Evolutionary conservation across 2,113 vertebrate species (phyloP).

Genomic region (Chloroceryle aenea): DNA sequence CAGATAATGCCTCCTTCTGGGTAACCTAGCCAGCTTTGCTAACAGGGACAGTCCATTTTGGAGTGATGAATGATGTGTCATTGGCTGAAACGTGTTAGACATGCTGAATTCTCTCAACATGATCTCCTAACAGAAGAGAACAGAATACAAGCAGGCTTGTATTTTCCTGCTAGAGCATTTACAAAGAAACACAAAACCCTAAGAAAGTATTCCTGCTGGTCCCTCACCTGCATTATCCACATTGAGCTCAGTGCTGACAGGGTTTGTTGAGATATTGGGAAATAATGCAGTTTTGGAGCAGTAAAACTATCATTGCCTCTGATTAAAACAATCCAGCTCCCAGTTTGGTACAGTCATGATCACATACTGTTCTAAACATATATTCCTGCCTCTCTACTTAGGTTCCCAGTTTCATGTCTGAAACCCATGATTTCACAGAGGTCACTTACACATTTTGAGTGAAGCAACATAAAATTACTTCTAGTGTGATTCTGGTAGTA

Average conservation of each 20-base stretch:
- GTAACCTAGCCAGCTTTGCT: constrained; percentile 5
- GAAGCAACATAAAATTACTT: constrained; percentile 76
- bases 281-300: constrained; percentile 59
- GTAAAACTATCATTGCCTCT: constrained; percentile 67
- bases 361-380: constrained; percentile 62
- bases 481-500: constrained; percentile 55
- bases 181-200: not conserved
- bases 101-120: not conserved
- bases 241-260: not conserved
- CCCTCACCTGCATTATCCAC: not conserved
- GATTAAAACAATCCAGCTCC: constrained; percentile 66
- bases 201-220: not conserved
- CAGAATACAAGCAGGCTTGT: constrained; percentile 4
- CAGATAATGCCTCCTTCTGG: not conserved
- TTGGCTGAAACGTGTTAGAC: not conserved
- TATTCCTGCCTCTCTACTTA: constrained; percentile 65
- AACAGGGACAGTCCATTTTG: not conserved
- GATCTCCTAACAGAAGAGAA: constrained; percentile 26
- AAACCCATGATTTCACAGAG: constrained; percentile 77
- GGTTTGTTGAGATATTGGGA: constrained; percentile 21
- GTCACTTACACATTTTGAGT: constrained; percentile 71
- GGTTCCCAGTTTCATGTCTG: constrained; percentile 38
- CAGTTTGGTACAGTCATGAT: constrained; percentile 65
- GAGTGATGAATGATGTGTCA: constrained; percentile 24
- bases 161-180: constrained; percentile 40